phyloP scores from a whole-genome alignment of 2,888 invertebrate genomes.

The Schizaphis graminum region DNA sequence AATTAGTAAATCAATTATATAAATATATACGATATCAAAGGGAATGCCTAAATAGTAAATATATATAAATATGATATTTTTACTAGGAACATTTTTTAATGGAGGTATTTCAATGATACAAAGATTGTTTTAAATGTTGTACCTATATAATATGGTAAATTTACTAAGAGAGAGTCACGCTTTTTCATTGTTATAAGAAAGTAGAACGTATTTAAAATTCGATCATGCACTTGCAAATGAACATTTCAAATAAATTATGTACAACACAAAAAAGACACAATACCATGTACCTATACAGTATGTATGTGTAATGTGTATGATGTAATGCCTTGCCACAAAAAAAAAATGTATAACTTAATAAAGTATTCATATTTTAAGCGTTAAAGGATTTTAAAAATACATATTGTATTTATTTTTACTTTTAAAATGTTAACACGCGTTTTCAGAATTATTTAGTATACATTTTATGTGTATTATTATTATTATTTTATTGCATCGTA shows the following conservation, averaged over 20 bases:
- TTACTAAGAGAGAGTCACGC: conserved; percentile 44
- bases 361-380: background rate
- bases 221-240: conserved; percentile 25
- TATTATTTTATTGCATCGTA: background rate
- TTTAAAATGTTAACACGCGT: background rate
- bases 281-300: background rate
- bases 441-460: conserved; percentile 1
- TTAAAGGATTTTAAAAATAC: background rate
- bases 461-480: background rate
- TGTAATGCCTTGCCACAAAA: background rate
- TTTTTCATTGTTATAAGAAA: conserved; percentile 54
- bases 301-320: background rate
- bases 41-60: background rate
- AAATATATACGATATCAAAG: background rate
- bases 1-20: background rate
- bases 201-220: conserved; percentile 52
- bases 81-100: background rate
- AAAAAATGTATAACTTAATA: background rate
- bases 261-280: background rate
- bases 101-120: background rate
- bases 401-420: background rate
- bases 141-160: background rate
- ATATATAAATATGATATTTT: background rate
- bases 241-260: conserved; percentile 22
- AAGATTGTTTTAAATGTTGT: background rate